Evolutionary conservation across 2,797 vertebrate species (phyloP).

Genomic region (Triplophysa yarkandensis): DNA sequence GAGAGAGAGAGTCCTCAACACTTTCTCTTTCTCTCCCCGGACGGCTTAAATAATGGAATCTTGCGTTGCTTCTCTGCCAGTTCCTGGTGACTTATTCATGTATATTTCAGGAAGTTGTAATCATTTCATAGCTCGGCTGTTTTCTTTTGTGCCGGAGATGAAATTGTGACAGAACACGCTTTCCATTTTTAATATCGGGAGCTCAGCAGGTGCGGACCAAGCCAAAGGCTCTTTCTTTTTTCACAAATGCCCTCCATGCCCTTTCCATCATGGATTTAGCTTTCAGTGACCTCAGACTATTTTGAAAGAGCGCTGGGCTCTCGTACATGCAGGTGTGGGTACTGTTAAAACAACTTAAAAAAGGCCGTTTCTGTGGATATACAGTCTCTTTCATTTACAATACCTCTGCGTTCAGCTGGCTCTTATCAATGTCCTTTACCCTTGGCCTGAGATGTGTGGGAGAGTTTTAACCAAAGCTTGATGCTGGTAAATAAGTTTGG

Average conservation of each 20-base stretch:
- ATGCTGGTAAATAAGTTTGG: constrained; percentile 54
- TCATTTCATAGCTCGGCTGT: constrained; percentile 70
- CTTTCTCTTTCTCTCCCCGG: constrained; percentile 56
- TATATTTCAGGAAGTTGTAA: constrained; percentile 76
- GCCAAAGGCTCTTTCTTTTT: constrained; percentile 1
- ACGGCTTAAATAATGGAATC: constrained; percentile 74
- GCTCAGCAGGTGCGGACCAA: constrained; percentile 28
- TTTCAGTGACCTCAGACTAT: neutral
- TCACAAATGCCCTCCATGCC: neutral
- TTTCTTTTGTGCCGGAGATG: constrained; percentile 72
- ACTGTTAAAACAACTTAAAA: neutral
- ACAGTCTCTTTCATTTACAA: constrained; percentile 34
- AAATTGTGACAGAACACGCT: constrained; percentile 76
- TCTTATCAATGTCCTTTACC: constrained; percentile 44
- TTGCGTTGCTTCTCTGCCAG: constrained; percentile 52
- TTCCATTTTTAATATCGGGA: constrained; percentile 75
- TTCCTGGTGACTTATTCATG: constrained; percentile 70
- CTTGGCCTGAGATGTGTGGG: constrained; percentile 47
- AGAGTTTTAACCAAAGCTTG: constrained; percentile 44
- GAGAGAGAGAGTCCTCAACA: constrained; percentile 23
- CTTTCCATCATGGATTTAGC: constrained; percentile 11
- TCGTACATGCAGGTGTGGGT: constrained; percentile 8
- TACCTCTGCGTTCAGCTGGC: constrained; percentile 37
- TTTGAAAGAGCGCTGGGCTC: constrained; percentile 11
- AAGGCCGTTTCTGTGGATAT: constrained; percentile 2